Evolutionary conservation across 2,113 vertebrate genomes (phyloP).

Genomic region (Sturnus vulgaris): DNA sequence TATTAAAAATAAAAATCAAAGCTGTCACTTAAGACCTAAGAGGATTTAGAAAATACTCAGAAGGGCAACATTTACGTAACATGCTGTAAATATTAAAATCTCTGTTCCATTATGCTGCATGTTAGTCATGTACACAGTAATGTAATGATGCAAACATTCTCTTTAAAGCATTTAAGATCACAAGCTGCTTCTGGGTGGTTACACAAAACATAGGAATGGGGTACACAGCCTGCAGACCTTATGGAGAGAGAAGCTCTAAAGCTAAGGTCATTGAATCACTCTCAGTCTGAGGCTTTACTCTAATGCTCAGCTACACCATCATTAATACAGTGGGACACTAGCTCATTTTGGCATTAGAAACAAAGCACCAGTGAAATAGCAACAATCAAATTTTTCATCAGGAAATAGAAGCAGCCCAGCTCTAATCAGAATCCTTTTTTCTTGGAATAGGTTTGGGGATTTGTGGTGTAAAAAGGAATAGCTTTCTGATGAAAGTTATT

Average conservation of each 20-base stretch:
- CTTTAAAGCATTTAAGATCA: conserved; percentile 51
- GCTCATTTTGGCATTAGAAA: background rate
- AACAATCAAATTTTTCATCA: background rate
- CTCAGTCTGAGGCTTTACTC: background rate
- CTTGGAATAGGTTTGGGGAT: background rate
- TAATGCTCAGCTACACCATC: background rate
- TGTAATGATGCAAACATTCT: conserved; percentile 13
- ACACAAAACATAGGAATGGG: conserved; percentile 48
- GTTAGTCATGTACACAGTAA: conserved; percentile 4
- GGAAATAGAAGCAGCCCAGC: background rate
- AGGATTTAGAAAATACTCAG: conserved; percentile 71
- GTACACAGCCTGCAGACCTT: background rate
- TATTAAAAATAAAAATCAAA: conserved; percentile 47
- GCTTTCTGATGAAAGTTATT: background rate
- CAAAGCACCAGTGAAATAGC: background rate
- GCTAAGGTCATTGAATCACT: background rate
- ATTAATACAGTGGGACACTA: background rate
- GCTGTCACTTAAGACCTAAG: conserved; percentile 70
- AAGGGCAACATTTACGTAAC: conserved; percentile 65
- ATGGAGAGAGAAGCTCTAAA: background rate
- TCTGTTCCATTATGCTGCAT: conserved; percentile 26
- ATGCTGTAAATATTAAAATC: conserved; percentile 65
- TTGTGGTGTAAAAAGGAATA: background rate
- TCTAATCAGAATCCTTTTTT: background rate
- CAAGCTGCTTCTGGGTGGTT: conserved; percentile 38